Evolutionary conservation across 2,888 invertebrate genomes (phyloP).

Genomic region (Eristalis pertinax): DNA sequence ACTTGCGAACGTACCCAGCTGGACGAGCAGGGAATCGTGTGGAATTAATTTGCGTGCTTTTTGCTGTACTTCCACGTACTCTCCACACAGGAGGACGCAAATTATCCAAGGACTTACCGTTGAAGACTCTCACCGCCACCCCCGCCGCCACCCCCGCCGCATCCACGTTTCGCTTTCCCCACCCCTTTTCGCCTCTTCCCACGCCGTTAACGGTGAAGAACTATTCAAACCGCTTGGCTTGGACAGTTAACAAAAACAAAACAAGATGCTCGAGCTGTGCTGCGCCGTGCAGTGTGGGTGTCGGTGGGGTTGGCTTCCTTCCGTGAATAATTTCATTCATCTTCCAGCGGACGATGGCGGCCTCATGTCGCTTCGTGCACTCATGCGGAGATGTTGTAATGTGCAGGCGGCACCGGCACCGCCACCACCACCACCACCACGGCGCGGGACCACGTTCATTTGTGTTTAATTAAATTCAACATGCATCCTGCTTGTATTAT

Average conservation of each 20-base stretch:
- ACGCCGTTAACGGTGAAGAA: slow-evolving; percentile 56
- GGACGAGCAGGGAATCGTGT: slow-evolving; percentile 71
- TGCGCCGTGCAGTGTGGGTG: not conserved
- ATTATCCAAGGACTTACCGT: slow-evolving; percentile 66
- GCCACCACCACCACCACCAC: no score
- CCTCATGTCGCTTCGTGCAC: not conserved
- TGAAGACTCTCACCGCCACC: slow-evolving; percentile 42
- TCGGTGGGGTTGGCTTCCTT: not conserved
- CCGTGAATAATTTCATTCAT: not conserved
- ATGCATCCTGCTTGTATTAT: slow-evolving; percentile 65
- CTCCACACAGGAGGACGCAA: slow-evolving; percentile 50
- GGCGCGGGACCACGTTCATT: no score
- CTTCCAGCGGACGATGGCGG: slow-evolving; percentile 1
- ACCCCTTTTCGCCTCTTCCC: not conserved
- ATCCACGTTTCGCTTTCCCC: not conserved
- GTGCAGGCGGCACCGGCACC: not conserved
- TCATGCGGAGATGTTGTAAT: not conserved
- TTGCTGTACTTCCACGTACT: slow-evolving; percentile 22
- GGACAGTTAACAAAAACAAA: slow-evolving; percentile 59
- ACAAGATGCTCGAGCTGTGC: not conserved
- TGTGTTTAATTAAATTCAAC: slow-evolving; percentile 61
- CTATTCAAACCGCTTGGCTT: slow-evolving; percentile 67
- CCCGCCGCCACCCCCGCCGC: no score
- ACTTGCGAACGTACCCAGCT: slow-evolving; percentile 60
- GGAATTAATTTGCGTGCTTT: slow-evolving; percentile 72